Percentiles rank a stretch among this genome's conserved stretches.
phyloP scores from a whole-genome alignment of 2,888 invertebrate species.

The Watsonalla cultraria region DNA sequence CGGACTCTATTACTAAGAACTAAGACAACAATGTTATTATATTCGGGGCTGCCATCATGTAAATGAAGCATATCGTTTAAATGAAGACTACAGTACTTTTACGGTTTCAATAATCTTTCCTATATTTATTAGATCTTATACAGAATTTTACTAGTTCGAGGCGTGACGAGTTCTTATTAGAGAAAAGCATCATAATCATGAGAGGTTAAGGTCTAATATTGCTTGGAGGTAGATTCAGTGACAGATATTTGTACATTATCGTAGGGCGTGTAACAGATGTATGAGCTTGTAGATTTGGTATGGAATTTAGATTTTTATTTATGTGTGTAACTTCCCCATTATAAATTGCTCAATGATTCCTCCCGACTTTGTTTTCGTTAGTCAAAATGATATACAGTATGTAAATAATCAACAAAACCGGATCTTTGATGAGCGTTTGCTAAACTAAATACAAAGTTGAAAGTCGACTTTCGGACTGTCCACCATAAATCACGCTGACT shows the following conservation, averaged over 20 bases:
- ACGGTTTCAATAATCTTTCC: conserved; percentile 74
- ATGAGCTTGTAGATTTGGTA: conserved; percentile 73
- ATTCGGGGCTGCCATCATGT: conserved; percentile 68
- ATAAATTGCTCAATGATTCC: conserved; percentile 18
- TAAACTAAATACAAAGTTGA: neutral
- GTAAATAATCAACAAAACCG: conserved; percentile 4
- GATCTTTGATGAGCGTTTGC: neutral
- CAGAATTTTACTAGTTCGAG: conserved; percentile 61
- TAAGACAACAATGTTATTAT: conserved; percentile 36
- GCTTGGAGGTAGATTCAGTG: conserved; percentile 17
- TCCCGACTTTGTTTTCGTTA: conserved; percentile 13
- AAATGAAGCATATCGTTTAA: conserved; percentile 78
- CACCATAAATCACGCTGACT: neutral
- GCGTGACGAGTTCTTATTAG: conserved; percentile 45
- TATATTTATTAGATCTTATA: conserved; percentile 75
- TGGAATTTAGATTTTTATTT: conserved; percentile 30
- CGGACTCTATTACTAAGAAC: conserved; percentile 17
- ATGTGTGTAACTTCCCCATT: conserved; percentile 9
- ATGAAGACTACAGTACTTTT: conserved; percentile 73
- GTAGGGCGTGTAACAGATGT: conserved; percentile 55
- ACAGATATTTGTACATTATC: conserved; percentile 48
- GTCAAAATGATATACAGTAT: conserved; percentile 14
- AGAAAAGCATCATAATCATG: conserved; percentile 52
- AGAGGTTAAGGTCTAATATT: conserved; percentile 18
- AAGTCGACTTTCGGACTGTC: too few relatives aligned